Evolutionary conservation across 2,888 invertebrate genomes (phyloP), one percentile per base, ranked within the genome.

Genomic region (Trachelus troglodyta): DNA sequence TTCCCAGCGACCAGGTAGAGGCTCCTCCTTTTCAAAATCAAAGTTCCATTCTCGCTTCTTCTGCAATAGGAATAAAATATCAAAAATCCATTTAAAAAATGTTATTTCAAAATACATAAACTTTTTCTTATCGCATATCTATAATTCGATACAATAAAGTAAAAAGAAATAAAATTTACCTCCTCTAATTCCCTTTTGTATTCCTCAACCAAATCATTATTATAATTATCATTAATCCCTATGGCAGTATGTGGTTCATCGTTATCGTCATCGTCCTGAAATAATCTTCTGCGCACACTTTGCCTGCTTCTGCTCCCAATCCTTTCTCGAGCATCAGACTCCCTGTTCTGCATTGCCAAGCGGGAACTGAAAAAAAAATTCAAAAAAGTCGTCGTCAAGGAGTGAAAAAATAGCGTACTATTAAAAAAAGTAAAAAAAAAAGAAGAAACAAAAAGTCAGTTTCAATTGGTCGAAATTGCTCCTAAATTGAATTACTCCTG

Each of bases 31-130:
- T 79, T 89, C 90, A 77, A 94, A 93, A 87, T 94, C 94, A 75
- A 94, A 94, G 83, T 94, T 94, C 92, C 93, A 94, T 80, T 92
- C 92, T 30, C 88, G 83, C 69, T 87, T 91, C 12, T 92, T 92
- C 84, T 92, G 15, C 40, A 2, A 40, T 6, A 15, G 15, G 4
- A 40, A 40, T 15, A 40, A 15, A 40, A 15, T 40, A 4, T 15
- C 15, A 12, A 15, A 40, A 23, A 40, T 15, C 23, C 0, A 40
- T 40, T 1, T 2, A 15, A 15, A 40, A 40, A 40, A 15, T 0
- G 1, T 40, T 23, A 40, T 40, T 40, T 40, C 40, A 1, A 15
- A 69, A 69, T 3, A 69, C 30, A 15, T 1, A 40, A 15, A 40
- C 0, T 40, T 40, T 15, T 6, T 15, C 15, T 15, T 37, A 37